Base-by-base conservation (phyloP, 2,888 invertebrate genomes). In the Netelia fuscicornis region DNA sequence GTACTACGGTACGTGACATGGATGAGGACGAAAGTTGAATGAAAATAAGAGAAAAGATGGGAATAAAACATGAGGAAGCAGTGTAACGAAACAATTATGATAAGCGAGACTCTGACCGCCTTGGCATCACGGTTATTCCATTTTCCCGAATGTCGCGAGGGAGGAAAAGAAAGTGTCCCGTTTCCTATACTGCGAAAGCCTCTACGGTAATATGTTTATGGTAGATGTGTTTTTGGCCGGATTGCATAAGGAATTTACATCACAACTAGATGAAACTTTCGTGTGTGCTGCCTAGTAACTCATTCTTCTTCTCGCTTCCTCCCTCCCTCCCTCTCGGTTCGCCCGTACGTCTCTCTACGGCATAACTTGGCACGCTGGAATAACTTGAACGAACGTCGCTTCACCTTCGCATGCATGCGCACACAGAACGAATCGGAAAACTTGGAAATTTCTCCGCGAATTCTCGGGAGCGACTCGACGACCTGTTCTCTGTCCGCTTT, bases 211-310 rank as follows among this genome's bases (percentile, higher is more conserved):
- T 86, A 84, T 86, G 84, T 84, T 86, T 86, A 86, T 86, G 86
- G 86, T 86, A 81, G 83, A 78, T 84, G 86, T 86, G 84, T 83
- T 81, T 84, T 84, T 74, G 77, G 81, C 74, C 54, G 81, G 72
- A 86, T 84, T 85, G 85, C 84, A 85, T 83, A 78, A 86, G 65
- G 70, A 87, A 87, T 87, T 87, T 87, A 87, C 86, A 87, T 87
- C 79, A 60, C 86, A 87, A 83, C 83, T 83, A 83, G 86, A 72
- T 62, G 82, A 87, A 87, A 81, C 77, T 86, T 87, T 87, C 79
- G 85, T 81, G 76, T 83, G 79, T 64, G 76, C 80, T 74, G 87
- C 77, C 81, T 81, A 68, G 81, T 85, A 87, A 86, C 85, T 87
- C 76, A 82, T 85, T 87, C 83, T 85, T 85, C 84, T 23, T 74